A percentile compares a stretch with the other conserved stretches of the same genome.
These are phyloP conservation scores for Cosmia trapezina DNA, from an alignment of 2,888 invertebrate species.

Conservation along the genomic window DNA sequence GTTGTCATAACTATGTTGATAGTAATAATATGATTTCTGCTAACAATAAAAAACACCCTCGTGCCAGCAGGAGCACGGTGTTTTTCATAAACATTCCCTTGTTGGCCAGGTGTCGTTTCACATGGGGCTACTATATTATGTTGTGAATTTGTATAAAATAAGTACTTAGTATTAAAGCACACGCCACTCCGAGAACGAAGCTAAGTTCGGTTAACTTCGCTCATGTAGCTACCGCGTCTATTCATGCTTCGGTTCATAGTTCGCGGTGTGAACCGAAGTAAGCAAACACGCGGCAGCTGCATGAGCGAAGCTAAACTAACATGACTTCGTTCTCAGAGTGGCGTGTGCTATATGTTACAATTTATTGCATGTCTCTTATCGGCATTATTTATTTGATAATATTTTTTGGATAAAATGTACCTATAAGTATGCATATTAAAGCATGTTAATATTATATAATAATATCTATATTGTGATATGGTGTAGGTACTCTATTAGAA, in stretches of 20 bases:
- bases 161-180: not conserved
- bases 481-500: not conserved
- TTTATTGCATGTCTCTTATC: not conserved
- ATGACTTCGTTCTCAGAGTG: no score
- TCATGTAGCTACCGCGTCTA: no score
- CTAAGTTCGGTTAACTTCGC: no score
- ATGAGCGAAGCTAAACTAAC: no score
- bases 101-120: conserved; percentile 28
- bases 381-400: not conserved
- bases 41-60: conserved; percentile 10
- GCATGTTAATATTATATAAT: not conserved
- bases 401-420: not conserved
- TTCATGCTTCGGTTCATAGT: no score
- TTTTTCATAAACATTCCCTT: conserved; percentile 41
- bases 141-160: not conserved
- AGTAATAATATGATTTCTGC: conserved; percentile 4
- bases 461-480: not conserved
- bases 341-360: not conserved
- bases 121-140: conserved; percentile 11
- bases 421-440: not conserved
- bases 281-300: no score
- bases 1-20: not conserved
- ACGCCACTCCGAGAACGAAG: no score
- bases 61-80: conserved; percentile 9
- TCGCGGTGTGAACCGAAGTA: no score